Evolutionary conservation across 2,797 vertebrate species (phyloP), one percentile per base, ranked within the genome.

Genomic region (Mallotus villosus): DNA sequence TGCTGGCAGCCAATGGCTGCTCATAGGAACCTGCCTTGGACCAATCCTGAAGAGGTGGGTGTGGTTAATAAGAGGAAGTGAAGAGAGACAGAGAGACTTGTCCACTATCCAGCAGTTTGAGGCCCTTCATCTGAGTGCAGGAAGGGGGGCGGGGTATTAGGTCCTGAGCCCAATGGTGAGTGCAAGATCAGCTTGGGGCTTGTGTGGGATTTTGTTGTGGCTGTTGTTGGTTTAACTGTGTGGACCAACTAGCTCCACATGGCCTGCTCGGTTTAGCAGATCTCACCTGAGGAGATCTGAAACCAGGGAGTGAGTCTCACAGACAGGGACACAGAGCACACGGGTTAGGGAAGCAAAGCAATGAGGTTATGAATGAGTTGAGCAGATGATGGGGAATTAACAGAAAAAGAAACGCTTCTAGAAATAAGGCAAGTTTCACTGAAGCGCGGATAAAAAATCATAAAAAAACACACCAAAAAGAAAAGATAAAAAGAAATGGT

Each of bases 21-120:
- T 99, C 97, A 0, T 96, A 97, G 74, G 95, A 90, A 87, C 94
- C 93, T 67, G 94, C 91, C 91, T 97, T 98, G 84, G 96, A 95
- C 97, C 97, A 99, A 78, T 99, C 97, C 97, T 99, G 92, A 75
- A 81, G 90, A 2, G 83, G 74, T 69, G 77, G 75, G 74, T 1
- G 7, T 34, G 74, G 81, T 92, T 88, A 90, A 75, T 87, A 74
- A 79, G 63, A 72, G 34, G 67, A 76, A 71, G 64, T 17, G 6
- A 7, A n/a, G 16, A 63, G 59, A 0, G 68, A 74, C 51, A 71
- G 46, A 76, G 61, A 84, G 86, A 87, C 88, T 76, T 59, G 88
- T 91, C 88, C 86, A 62, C 79, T 78, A 78, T 93, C 90, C 92
- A 90, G 91, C 91, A 92, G 90, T 91, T 92, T 92, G 89, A 90